A percentile compares a stretch with the other conserved stretches of the same genome.
Evolutionary conservation across 1,140 invertebrate species (phyloP).

Genomic region (Drosophila suzukii): DNA sequence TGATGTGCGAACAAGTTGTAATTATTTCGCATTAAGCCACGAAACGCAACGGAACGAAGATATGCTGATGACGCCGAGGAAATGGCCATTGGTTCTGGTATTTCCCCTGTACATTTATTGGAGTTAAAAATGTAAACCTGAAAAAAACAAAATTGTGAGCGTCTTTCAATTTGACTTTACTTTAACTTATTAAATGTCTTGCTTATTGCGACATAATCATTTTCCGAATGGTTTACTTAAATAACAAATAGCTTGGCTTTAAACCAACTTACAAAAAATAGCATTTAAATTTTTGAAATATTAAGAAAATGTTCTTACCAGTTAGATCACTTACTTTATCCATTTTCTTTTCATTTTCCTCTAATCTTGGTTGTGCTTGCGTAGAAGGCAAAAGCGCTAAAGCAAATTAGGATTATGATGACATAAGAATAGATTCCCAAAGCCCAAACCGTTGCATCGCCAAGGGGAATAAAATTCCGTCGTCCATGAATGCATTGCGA

Average conservation of each 20-base stretch:
- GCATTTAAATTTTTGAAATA: no score
- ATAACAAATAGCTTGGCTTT: no score
- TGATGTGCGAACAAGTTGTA: conserved; percentile 81
- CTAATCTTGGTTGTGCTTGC: no score
- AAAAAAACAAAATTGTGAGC: no score
- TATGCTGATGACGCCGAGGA: conserved; percentile 31
- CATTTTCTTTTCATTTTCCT: no score
- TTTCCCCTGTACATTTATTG: neutral
- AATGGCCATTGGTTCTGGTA: conserved; percentile 12
- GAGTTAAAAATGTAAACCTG: neutral
- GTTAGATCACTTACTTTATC: no score
- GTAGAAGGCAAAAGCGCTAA: neutral
- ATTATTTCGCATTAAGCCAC: conserved; percentile 74
- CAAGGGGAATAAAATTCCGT: neutral
- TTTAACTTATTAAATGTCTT: no score
- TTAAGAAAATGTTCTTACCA: no score
- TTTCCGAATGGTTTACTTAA: no score
- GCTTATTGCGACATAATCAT: no score
- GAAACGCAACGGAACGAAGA: conserved; percentile 33
- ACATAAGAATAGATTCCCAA: neutral
- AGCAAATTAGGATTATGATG: neutral
- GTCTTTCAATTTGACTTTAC: no score
- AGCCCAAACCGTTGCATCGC: neutral
- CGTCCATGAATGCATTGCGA: neutral
- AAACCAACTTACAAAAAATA: no score